Conservation (phyloP, 2,113 vertebrate species). For the Rhinogobius similis region DNA sequence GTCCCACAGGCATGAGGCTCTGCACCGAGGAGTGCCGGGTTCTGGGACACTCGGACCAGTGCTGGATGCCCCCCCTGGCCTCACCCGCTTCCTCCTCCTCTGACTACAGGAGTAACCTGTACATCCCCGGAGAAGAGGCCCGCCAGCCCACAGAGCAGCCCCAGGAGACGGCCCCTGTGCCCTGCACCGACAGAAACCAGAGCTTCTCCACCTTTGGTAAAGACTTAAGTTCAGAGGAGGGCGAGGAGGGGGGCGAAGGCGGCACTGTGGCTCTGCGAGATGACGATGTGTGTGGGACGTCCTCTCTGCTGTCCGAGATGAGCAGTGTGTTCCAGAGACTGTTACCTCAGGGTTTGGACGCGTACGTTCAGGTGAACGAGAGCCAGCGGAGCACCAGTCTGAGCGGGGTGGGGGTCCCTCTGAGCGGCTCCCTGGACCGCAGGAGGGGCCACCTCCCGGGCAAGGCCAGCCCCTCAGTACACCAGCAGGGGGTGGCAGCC, state of each 20-base stretch:
- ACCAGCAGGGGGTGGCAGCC: slow-evolving; percentile 90
- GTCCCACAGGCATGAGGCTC: slow-evolving; percentile 85
- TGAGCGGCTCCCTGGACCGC: slow-evolving; percentile 85
- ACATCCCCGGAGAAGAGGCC: slow-evolving; percentile 92
- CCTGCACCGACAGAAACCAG: slow-evolving; percentile 84
- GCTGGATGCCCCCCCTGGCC: slow-evolving; percentile 94
- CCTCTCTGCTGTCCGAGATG: slow-evolving; percentile 93
- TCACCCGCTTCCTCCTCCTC: slow-evolving; percentile 85
- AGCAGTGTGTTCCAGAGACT: slow-evolving; percentile 95
- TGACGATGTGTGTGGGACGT: slow-evolving; percentile 79
- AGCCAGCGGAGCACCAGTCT: slow-evolving; percentile 76
- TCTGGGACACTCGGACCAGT: slow-evolving; percentile 96
- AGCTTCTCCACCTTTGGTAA: slow-evolving; percentile 97
- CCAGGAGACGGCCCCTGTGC: slow-evolving; percentile 85
- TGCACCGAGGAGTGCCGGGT: slow-evolving; percentile 96
- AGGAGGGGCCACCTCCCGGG: slow-evolving; percentile 85
- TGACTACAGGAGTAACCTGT: slow-evolving; percentile 94
- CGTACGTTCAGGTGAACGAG: slow-evolving; percentile 83
- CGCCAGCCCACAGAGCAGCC: slow-evolving; percentile 70
- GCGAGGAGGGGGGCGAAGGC: slow-evolving; percentile 63
- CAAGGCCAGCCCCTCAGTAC: slow-evolving; percentile 81
- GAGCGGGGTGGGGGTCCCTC: slow-evolving; percentile 59
- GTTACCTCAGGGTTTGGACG: slow-evolving; percentile 87
- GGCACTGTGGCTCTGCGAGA: slow-evolving; percentile 40
- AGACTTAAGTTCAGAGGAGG: slow-evolving; percentile 70